These are phyloP conservation scores for Gymnocephalus cernua DNA, from an alignment of 2,113 vertebrate species.

Conservation along the genomic window DNA sequence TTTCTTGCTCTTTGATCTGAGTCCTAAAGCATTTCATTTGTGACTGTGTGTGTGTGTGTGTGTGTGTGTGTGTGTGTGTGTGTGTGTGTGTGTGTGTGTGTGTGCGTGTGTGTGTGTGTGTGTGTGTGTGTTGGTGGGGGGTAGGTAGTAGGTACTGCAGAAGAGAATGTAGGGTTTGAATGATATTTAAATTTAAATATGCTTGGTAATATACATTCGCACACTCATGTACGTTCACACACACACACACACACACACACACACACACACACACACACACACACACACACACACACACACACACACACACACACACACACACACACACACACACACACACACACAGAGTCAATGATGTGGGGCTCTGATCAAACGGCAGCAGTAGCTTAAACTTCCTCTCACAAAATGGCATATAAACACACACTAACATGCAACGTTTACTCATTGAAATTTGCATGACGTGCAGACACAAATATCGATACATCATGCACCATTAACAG, in stretches of 20 bases:
- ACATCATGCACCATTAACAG: background rate
- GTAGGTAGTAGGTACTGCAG: background rate
- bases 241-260: constrained; percentile 22
- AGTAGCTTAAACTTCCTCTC: constrained; percentile 35
- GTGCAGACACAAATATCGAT: background rate
- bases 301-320: background rate
- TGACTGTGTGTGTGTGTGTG: constrained; percentile 3
- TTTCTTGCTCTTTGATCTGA: constrained; percentile 51
- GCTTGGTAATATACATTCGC: constrained; percentile 19
- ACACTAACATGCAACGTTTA: constrained; percentile 8
- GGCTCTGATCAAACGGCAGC: constrained; percentile 47
- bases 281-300: background rate
- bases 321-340: constrained; percentile 31
- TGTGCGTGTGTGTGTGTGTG: background rate
- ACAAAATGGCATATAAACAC: constrained; percentile 13
- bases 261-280: background rate
- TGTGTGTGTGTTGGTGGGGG: too few species aligned
- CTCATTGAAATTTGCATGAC: background rate
- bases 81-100: constrained; percentile 10
- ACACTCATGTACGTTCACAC: constrained; percentile 14
- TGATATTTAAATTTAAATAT: constrained; percentile 39
- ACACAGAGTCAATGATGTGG: constrained; percentile 10
- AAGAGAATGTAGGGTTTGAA: constrained; percentile 42
- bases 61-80: constrained; percentile 2
- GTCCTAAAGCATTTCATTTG: constrained; percentile 41